Conservation (phyloP, 1,140 invertebrate genomes). For the Drosophila busckii region DNA sequence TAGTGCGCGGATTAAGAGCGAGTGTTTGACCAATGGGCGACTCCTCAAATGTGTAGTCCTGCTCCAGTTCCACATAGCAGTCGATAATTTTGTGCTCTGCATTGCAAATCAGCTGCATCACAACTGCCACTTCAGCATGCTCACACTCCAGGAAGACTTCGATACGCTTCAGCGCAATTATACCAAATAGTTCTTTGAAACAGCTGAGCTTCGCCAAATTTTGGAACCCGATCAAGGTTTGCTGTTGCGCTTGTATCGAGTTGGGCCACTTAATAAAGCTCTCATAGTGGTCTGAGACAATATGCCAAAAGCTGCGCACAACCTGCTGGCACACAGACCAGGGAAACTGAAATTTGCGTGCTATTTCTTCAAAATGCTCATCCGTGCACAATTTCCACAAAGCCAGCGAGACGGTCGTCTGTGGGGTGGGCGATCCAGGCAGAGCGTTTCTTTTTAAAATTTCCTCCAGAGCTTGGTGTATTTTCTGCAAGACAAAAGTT, state of each 20-base stretch:
- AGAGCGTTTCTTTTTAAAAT: slow-evolving; percentile 26
- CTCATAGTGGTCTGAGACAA: slow-evolving; percentile 69
- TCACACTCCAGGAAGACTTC: slow-evolving; percentile 69
- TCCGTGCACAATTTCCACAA: slow-evolving; percentile 74
- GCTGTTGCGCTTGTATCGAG: slow-evolving; percentile 52
- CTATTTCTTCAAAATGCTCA: slow-evolving; percentile 75
- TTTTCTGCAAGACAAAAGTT: slow-evolving; percentile 31
- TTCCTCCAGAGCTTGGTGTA: slow-evolving; percentile 42
- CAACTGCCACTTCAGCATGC: slow-evolving; percentile 63
- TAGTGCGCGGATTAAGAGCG: slow-evolving; percentile 56
- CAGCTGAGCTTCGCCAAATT: slow-evolving; percentile 31
- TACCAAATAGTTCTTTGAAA: slow-evolving; percentile 60
- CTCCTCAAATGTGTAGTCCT: slow-evolving; percentile 67
- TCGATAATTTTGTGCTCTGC: slow-evolving; percentile 66
- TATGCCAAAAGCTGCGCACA: slow-evolving; percentile 67
- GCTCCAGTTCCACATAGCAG: slow-evolving; percentile 66
- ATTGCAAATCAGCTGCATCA: slow-evolving; percentile 70
- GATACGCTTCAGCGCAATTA: slow-evolving; percentile 56
- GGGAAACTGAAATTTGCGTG: slow-evolving; percentile 61
- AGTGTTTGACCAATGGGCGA: slow-evolving; percentile 70
- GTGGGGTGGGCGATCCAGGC: slow-evolving; percentile 37
- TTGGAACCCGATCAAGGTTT: slow-evolving; percentile 49
- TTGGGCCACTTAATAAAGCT: slow-evolving; percentile 75
- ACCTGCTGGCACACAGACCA: slow-evolving; percentile 58
- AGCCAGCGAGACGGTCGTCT: slow-evolving; percentile 61